These are phyloP conservation scores for Raphicerus campestris DNA, from an alignment of 2,113 vertebrate species.

Conservation along the genomic window DNA sequence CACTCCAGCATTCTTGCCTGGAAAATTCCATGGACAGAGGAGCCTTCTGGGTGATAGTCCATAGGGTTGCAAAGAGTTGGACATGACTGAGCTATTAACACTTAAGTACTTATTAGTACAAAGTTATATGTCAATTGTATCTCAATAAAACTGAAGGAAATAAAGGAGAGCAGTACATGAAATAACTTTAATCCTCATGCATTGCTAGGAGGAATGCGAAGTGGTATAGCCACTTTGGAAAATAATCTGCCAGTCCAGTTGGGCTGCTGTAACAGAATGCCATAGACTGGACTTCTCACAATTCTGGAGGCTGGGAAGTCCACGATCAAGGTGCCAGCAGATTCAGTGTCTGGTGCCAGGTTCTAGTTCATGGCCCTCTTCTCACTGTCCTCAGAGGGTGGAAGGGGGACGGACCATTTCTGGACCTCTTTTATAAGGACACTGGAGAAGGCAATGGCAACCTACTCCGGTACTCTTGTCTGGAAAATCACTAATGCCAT, in stretches of 20 bases:
- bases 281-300: background rate
- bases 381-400: background rate
- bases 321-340: background rate
- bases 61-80: background rate
- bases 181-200: background rate
- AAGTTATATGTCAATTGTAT: background rate
- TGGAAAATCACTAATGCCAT: background rate
- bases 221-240: background rate
- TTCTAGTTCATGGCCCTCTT: background rate
- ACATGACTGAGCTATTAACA: background rate
- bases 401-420: background rate
- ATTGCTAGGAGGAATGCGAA: background rate
- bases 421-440: background rate
- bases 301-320: background rate
- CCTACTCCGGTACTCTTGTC: too few species aligned
- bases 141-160: background rate
- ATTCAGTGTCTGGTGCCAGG: background rate
- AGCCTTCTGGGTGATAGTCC: background rate
- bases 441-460: too few species aligned
- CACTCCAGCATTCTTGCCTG: background rate
- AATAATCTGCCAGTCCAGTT: background rate
- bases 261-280: background rate
- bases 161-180: background rate
- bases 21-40: background rate
- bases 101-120: background rate